A percentile compares a stretch with the other conserved stretches of the same genome.
Conservation (phyloP, 1,140 invertebrate species). For the Zophobas atratus region DNA sequence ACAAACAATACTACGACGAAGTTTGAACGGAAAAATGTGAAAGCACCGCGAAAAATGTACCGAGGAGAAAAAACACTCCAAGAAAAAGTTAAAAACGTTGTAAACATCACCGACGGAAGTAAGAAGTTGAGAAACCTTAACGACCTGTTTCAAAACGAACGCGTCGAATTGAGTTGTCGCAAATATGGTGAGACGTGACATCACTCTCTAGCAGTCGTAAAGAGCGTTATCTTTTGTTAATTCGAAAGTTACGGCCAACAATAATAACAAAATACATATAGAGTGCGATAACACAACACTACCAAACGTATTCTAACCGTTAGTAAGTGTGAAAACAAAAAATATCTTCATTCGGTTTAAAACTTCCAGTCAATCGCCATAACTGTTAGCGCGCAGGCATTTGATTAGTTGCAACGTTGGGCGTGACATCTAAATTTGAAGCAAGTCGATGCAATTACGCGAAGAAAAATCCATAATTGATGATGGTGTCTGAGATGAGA, state of each 20-base stretch:
- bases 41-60: background rate
- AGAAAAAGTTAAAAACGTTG: background rate
- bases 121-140: conserved; percentile 6
- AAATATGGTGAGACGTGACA: conserved; percentile 7
- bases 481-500: conserved; percentile 30
- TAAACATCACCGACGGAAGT: background rate
- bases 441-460: conserved; percentile 25
- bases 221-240: conserved; percentile 19
- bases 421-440: conserved; percentile 42
- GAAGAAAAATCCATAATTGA: conserved; percentile 27
- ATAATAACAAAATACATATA: conserved; percentile 4
- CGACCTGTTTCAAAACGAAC: background rate
- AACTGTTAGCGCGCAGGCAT: conserved; percentile 24
- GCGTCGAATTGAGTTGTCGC: background rate
- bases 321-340: conserved; percentile 9
- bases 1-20: background rate
- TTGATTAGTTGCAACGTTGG: conserved; percentile 26
- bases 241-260: conserved; percentile 13
- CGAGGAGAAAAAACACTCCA: too few species aligned
- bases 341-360: background rate
- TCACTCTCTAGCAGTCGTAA: conserved; percentile 6
- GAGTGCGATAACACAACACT: conserved; percentile 7
- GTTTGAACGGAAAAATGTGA: background rate
- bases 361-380: background rate
- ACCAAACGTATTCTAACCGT: conserved; percentile 13